phyloP scores from a whole-genome alignment of 2,113 vertebrate species.

The Sporophila hypoxantha region DNA sequence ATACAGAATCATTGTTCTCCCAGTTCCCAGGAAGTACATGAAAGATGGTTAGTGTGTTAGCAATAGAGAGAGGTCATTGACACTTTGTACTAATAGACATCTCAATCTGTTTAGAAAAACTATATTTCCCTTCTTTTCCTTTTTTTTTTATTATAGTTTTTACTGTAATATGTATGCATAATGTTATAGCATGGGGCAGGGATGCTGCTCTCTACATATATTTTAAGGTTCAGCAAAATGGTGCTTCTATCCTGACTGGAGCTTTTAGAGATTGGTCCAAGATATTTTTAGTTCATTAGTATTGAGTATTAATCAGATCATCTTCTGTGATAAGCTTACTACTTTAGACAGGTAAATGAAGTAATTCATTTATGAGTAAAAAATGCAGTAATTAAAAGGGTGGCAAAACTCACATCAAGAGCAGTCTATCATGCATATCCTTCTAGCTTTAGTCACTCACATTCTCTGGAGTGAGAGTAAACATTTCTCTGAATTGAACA shows the following conservation, averaged over 20 bases:
- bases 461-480: background rate
- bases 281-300: background rate
- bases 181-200: background rate
- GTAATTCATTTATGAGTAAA: background rate
- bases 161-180: accelerated
- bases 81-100: background rate
- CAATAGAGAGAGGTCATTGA: background rate
- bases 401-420: background rate
- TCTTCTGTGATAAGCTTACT: background rate
- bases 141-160: background rate
- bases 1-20: background rate
- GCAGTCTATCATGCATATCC: background rate
- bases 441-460: background rate
- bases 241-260: background rate
- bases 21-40: background rate
- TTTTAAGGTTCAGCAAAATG: background rate
- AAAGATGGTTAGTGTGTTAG: background rate
- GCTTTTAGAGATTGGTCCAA: background rate
- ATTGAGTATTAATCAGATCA: background rate
- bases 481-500: background rate
- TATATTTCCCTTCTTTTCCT: background rate
- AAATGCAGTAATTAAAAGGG: background rate
- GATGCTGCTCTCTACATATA: background rate
- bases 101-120: background rate
- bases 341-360: background rate